Conservation (phyloP, 2,113 vertebrate genomes). For the Oreotrochilus melanogaster region DNA sequence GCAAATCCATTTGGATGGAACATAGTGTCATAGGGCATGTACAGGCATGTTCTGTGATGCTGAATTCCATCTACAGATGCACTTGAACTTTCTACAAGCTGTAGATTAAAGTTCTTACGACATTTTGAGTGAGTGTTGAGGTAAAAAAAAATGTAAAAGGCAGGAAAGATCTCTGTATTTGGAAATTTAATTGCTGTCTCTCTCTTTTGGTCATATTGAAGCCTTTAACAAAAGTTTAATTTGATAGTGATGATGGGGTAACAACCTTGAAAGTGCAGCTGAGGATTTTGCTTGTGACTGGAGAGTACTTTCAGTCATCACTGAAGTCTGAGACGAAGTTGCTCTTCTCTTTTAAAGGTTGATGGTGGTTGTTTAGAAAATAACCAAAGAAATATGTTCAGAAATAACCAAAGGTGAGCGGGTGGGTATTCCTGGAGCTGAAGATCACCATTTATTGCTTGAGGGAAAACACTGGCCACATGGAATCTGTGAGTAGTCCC, state of each 20-base stretch:
- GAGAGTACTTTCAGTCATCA: neutral
- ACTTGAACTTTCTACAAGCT: neutral
- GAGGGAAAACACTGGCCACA: neutral
- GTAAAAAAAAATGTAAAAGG: neutral
- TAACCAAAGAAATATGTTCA: too few relatives aligned
- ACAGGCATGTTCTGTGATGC: neutral
- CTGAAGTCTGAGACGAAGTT: neutral
- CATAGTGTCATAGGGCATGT: fast-evolving
- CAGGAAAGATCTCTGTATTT: neutral
- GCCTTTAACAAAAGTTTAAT: neutral
- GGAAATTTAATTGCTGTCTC: neutral
- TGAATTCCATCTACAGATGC: neutral
- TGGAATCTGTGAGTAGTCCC: neutral
- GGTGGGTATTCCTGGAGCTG: neutral
- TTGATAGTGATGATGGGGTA: neutral
- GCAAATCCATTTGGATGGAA: neutral
- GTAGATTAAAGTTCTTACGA: neutral
- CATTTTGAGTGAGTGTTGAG: neutral
- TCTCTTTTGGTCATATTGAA: neutral
- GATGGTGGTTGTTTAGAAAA: neutral
- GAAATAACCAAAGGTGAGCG: neutral
- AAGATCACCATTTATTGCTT: neutral
- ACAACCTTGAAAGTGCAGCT: neutral
- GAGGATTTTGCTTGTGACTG: neutral
- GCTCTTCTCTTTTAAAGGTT: neutral